Evolutionary conservation across 2,888 invertebrate species (phyloP).

Genomic region (Endomychus coccineus): DNA sequence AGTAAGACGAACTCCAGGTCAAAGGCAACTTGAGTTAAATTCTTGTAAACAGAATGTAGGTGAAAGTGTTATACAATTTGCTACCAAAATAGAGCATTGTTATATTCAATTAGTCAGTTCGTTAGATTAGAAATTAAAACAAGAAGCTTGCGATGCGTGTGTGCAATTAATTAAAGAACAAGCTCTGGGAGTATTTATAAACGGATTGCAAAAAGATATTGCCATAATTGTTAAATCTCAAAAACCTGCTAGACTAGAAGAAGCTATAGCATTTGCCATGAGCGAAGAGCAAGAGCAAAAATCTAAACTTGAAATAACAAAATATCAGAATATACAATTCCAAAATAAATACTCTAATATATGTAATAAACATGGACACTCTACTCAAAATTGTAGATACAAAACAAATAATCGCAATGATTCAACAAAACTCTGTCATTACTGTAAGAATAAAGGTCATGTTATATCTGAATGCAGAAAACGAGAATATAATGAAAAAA

Average conservation of each 20-base stretch:
- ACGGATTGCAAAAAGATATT: conserved; percentile 21
- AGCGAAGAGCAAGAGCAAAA: conserved; percentile 1
- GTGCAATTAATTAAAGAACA: conserved; percentile 28
- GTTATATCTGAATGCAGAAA: conserved; percentile 17
- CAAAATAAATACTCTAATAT: conserved; percentile 6
- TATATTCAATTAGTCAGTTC: conserved; percentile 24
- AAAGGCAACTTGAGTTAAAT: conserved; percentile 28
- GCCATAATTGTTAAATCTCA: background rate
- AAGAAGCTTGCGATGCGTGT: conserved; percentile 21
- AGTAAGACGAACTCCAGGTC: conserved; percentile 24
- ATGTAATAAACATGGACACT: conserved; percentile 14
- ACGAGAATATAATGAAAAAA: conserved; percentile 21
- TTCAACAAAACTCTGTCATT: conserved; percentile 9
- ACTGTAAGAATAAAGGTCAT: conserved; percentile 20
- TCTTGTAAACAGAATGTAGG: conserved; percentile 23
- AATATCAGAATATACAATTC: background rate
- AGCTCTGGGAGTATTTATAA: conserved; percentile 30
- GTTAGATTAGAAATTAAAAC: conserved; percentile 15
- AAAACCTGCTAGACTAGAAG: conserved; percentile 1
- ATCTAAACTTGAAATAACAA: conserved; percentile 3
- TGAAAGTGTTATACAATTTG: conserved; percentile 21
- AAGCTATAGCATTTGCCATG: background rate
- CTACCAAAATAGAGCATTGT: conserved; percentile 23
- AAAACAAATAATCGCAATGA: conserved; percentile 1
- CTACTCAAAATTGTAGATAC: background rate